A percentile compares a stretch with the other conserved stretches of the same genome.
Conservation (phyloP, 2,888 invertebrate species). For the Pristionchus exspectatus region DNA sequence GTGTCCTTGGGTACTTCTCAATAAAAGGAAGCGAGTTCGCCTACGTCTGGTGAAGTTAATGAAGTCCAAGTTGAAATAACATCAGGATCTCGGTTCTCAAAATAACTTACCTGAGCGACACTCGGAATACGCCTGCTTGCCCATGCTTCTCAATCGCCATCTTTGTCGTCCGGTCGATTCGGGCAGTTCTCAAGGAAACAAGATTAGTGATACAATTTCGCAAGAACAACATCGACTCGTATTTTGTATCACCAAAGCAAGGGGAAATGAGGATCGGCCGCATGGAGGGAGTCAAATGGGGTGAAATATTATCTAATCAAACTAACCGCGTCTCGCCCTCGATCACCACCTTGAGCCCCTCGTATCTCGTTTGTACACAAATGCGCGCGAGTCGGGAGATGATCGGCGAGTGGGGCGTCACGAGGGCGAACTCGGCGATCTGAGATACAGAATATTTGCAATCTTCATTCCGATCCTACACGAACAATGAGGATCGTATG, state of each 20-base stretch:
- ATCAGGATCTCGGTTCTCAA: neutral
- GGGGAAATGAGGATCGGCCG: too few relatives aligned
- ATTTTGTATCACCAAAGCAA: too few relatives aligned
- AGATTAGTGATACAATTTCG: neutral
- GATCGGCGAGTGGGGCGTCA: neutral
- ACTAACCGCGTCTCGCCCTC: neutral
- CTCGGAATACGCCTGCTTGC: neutral
- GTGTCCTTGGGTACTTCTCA: too few relatives aligned
- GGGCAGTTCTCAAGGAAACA: neutral
- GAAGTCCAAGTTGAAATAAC: too few relatives aligned
- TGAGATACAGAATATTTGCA: neutral
- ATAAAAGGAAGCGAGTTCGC: too few relatives aligned
- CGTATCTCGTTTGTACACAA: neutral
- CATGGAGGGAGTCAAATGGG: too few relatives aligned
- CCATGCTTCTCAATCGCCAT: neutral
- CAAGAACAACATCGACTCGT: too few relatives aligned
- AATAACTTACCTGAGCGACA: neutral
- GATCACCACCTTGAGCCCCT: neutral
- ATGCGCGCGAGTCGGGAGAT: neutral
- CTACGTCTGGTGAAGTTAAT: too few relatives aligned
- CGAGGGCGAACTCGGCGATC: neutral
- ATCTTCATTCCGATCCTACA: too few relatives aligned
- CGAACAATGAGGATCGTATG: too few relatives aligned
- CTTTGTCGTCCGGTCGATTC: neutral
- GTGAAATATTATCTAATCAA: too few relatives aligned